phyloP scores from a whole-genome alignment of 2,797 vertebrate genomes.

The Lagodon rhomboides region DNA sequence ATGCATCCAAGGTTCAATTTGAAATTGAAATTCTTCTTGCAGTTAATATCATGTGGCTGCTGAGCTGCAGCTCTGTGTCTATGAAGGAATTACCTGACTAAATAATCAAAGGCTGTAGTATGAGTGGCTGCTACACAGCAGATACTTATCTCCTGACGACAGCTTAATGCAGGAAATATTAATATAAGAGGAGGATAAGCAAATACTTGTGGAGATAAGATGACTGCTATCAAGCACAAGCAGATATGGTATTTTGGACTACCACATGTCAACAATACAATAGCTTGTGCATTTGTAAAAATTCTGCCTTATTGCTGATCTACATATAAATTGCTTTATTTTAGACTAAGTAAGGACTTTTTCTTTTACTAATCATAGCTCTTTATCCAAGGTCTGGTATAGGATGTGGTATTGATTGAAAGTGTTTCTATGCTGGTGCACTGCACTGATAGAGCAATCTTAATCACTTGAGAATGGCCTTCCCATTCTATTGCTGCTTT shows the following conservation, averaged over 20 bases:
- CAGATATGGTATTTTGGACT: conserved; percentile 94
- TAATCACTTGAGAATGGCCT: conserved; percentile 43
- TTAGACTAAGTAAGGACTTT: conserved; percentile 91
- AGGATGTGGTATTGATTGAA: conserved; percentile 68
- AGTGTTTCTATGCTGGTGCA: conserved; percentile 29
- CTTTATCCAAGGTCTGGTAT: conserved; percentile 72
- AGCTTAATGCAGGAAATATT: conserved; percentile 93
- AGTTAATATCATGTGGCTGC: conserved; percentile 93
- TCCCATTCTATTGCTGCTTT: conserved; percentile 16
- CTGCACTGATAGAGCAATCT: conserved; percentile 45
- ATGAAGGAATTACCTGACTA: conserved; percentile 93
- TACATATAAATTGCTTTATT: conserved; percentile 99
- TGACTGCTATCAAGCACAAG: conserved; percentile 95
- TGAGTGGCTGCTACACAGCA: conserved; percentile 90
- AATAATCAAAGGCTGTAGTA: conserved; percentile 94
- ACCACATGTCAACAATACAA: conserved; percentile 95
- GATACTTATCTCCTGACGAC: conserved; percentile 95
- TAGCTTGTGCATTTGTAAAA: conserved; percentile 95
- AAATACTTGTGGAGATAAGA: conserved; percentile 96
- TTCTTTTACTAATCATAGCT: conserved; percentile 77
- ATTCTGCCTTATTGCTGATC: conserved; percentile 99
- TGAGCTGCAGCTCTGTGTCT: conserved; percentile 89
- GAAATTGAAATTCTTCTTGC: conserved; percentile 95
- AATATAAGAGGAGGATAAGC: conserved; percentile 95
- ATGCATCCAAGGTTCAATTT: conserved; percentile 94